Conservation (phyloP, 2,888 invertebrate species). For the Isoperla grammatica region DNA sequence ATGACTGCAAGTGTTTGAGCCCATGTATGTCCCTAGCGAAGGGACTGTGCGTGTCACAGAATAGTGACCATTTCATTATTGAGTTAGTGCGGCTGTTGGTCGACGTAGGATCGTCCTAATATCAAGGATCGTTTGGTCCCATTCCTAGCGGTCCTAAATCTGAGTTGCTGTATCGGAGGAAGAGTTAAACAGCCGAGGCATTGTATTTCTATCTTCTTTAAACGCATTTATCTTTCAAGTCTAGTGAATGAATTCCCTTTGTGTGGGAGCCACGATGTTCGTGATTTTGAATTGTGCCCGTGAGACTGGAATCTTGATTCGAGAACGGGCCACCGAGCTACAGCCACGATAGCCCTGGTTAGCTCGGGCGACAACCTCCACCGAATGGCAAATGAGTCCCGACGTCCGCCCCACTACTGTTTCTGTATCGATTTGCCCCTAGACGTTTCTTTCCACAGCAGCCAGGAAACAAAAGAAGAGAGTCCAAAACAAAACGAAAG, state of each 20-base stretch:
- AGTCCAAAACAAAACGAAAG: conserved; percentile 13
- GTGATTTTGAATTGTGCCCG: conserved; percentile 14
- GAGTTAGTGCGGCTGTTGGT: too few relatives aligned
- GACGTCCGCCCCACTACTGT: conserved; percentile 14
- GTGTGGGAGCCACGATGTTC: background rate
- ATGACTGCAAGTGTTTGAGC: too few relatives aligned
- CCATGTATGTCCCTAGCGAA: too few relatives aligned
- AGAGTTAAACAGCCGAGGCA: too few relatives aligned
- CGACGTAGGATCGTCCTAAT: too few relatives aligned
- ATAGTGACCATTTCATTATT: too few relatives aligned
- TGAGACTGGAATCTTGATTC: conserved; percentile 14
- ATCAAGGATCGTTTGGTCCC: background rate
- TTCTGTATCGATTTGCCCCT: conserved; percentile 26
- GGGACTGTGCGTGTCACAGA: too few relatives aligned
- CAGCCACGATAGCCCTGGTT: background rate
- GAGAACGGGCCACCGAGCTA: background rate
- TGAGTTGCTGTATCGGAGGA: conserved; percentile 8
- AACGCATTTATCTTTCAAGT: conserved; percentile 9
- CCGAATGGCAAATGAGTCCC: conserved; percentile 27
- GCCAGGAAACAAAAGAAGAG: conserved; percentile 23
- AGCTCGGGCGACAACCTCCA: conserved; percentile 15
- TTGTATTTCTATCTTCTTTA: background rate
- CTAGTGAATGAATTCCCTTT: background rate
- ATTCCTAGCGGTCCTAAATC: background rate
- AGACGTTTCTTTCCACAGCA: conserved; percentile 11